phyloP scores from a whole-genome alignment of 2,113 vertebrate species.

The Edolisoma coerulescens region DNA sequence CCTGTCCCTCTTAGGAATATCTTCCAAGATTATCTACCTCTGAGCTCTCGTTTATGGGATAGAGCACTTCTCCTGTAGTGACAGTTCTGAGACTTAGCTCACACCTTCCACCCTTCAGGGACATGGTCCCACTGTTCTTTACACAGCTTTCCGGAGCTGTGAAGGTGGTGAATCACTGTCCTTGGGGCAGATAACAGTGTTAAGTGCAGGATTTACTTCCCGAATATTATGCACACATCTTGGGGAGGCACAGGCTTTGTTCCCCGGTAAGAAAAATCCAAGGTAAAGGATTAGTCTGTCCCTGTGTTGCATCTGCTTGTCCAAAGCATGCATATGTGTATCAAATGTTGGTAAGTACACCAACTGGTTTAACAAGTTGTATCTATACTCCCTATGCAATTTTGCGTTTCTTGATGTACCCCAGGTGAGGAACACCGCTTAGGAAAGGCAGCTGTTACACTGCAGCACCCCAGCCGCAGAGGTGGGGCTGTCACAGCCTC shows the following conservation, averaged over 20 bases:
- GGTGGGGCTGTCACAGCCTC: accelerated
- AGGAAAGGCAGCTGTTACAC: accelerated
- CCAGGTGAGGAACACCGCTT: accelerated
- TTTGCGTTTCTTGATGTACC: neutral
- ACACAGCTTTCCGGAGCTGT: neutral
- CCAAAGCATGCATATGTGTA: accelerated
- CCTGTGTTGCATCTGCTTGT: neutral
- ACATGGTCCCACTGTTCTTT: no score
- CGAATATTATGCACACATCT: accelerated
- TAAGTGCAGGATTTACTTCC: neutral
- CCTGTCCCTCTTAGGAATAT: neutral
- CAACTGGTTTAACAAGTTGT: neutral
- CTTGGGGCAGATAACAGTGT: neutral
- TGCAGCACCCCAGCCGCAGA: neutral
- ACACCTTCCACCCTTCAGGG: neutral
- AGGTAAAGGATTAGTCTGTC: neutral
- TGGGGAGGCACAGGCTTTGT: accelerated
- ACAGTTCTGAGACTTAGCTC: neutral
- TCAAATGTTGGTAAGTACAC: neutral
- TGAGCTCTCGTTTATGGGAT: neutral
- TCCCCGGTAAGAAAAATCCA: neutral
- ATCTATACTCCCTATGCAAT: neutral
- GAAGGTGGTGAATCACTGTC: accelerated
- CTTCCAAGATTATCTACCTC: neutral
- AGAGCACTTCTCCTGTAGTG: neutral